Conservation (phyloP, 2,113 vertebrate species). For the Leiothrix lutea region DNA sequence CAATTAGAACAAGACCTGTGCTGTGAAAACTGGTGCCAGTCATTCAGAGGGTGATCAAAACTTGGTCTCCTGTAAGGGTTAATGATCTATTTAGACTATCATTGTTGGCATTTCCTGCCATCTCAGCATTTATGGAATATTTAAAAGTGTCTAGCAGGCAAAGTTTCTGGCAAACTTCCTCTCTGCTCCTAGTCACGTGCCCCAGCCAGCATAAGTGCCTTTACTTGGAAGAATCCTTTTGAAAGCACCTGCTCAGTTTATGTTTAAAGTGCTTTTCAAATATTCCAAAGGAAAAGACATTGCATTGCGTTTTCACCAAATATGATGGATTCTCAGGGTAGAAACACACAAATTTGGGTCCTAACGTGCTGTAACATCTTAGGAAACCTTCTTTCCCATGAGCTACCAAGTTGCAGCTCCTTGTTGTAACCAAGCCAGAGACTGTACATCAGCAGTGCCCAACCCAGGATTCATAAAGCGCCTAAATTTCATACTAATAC, state of each 20-base stretch:
- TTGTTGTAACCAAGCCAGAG: neutral
- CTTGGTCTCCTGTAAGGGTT: neutral
- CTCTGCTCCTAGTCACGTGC: neutral
- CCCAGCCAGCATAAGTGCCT: neutral
- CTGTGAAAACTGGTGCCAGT: neutral
- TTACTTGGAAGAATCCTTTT: neutral
- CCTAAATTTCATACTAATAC: neutral
- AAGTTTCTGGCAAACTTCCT: slow-evolving; percentile 36
- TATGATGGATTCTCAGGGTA: neutral
- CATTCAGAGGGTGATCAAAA: neutral
- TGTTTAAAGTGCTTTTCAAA: neutral
- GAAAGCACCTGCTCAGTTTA: neutral
- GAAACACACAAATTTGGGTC: neutral
- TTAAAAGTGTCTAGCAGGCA: slow-evolving; percentile 25
- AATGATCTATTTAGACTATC: neutral
- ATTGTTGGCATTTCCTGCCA: neutral
- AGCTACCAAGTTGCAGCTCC: neutral
- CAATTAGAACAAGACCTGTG: neutral
- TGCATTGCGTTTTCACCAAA: neutral
- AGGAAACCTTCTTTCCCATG: neutral
- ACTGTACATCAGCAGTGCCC: neutral
- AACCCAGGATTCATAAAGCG: neutral
- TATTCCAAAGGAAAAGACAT: neutral
- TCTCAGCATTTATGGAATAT: slow-evolving; percentile 53
- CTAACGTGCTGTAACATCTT: fast-evolving